These are phyloP conservation scores for Pogonocichla stellata DNA, from an alignment of 2,113 vertebrate species.

Conservation along the genomic window DNA sequence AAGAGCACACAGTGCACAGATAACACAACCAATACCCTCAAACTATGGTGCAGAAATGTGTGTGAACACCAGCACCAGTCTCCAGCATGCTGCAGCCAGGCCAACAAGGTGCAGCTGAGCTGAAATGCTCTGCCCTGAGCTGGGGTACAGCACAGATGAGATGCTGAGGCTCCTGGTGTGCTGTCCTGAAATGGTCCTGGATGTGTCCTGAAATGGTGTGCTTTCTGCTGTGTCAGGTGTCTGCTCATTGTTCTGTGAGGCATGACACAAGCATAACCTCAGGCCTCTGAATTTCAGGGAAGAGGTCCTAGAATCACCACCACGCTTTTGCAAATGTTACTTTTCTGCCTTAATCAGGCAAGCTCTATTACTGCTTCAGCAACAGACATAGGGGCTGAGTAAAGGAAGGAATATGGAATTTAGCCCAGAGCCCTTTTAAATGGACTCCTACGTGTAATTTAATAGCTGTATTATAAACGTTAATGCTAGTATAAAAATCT, in stretches of 20 bases:
- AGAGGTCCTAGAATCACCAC: neutral
- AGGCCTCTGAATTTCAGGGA: neutral
- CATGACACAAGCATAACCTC: fast-evolving
- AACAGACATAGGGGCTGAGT: neutral
- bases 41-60: fast-evolving
- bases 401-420: conserved; percentile 16
- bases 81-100: neutral
- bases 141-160: too few relatives aligned
- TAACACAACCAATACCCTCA: neutral
- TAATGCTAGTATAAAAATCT: conserved; percentile 60
- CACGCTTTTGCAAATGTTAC: neutral
- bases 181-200: neutral
- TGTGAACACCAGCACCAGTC: neutral
- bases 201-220: neutral
- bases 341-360: neutral
- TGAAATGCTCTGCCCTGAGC: neutral
- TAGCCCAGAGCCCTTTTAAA: conserved; percentile 19
- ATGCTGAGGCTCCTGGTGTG: neutral
- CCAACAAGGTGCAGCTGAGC: neutral
- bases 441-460: conserved; percentile 19
- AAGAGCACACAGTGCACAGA: neutral
- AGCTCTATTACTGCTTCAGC: neutral
- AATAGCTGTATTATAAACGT: conserved; percentile 49
- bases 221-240: fast-evolving
- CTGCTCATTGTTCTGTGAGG: fast-evolving